phyloP scores from a whole-genome alignment of 1,140 invertebrate species.

The Drosophila pruinosa region DNA sequence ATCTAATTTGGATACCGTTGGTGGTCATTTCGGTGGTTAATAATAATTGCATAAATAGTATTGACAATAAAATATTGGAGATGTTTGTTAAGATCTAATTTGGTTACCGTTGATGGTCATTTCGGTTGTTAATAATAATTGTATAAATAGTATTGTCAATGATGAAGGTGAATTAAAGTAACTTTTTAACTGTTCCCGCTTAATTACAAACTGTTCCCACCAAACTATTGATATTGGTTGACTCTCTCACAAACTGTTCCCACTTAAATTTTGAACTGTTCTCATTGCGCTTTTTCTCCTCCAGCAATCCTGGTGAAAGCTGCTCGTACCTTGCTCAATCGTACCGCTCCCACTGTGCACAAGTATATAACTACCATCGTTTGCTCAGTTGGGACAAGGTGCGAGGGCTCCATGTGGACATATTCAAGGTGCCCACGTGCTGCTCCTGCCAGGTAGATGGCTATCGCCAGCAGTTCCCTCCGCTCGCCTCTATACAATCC shows the following conservation, averaged over 20 bases:
- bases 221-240: too few relatives aligned
- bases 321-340: conserved; percentile 92
- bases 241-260: background rate
- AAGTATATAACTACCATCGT: conserved; percentile 94
- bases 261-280: background rate
- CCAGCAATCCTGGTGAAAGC: conserved; percentile 88
- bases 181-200: background rate
- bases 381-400: conserved; percentile 92
- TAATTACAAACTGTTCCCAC: background rate
- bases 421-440: conserved; percentile 93
- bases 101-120: background rate
- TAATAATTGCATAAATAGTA: too few relatives aligned
- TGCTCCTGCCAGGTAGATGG: conserved; percentile 93
- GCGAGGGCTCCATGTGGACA: conserved; percentile 92
- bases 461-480: conserved; percentile 87
- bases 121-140: too few relatives aligned
- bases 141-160: too few relatives aligned
- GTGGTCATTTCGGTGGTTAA: too few relatives aligned
- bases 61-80: too few relatives aligned
- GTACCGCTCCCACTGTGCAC: conserved; percentile 91
- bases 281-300: conserved; percentile 5
- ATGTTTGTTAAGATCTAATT: background rate
- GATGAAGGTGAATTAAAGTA: too few relatives aligned
- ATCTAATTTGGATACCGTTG: background rate
- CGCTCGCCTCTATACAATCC: conserved; percentile 71